Conservation (phyloP, 2,797 vertebrate genomes). For the Emys orbicularis region DNA sequence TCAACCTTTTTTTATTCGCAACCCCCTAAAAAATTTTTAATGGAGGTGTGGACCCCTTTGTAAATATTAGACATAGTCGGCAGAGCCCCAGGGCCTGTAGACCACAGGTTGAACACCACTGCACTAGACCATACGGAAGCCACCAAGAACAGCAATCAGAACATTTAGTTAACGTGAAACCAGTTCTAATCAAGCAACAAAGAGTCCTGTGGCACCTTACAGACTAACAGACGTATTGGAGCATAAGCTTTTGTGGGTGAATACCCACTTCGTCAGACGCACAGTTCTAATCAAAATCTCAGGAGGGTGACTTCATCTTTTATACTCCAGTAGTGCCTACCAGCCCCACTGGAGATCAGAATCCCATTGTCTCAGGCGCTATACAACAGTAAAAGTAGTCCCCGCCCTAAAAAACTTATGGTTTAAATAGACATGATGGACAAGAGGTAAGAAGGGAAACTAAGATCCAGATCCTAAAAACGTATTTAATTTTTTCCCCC, state of each 20-base stretch:
- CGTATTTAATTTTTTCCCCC: too few relatives aligned
- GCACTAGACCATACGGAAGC: background rate
- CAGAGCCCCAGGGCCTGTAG: too few relatives aligned
- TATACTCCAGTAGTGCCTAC: background rate
- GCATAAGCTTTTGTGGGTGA: too few relatives aligned
- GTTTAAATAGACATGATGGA: background rate
- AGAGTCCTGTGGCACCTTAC: too few relatives aligned
- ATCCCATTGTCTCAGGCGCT: background rate
- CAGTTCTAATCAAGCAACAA: rapidly evolving
- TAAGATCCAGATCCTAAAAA: too few relatives aligned
- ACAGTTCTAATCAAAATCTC: rapidly evolving
- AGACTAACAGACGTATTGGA: too few relatives aligned
- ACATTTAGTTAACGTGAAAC: background rate
- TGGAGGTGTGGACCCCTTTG: background rate
- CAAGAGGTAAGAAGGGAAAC: background rate
- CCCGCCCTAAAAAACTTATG: background rate
- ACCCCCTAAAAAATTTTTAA: background rate
- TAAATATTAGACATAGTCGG: background rate
- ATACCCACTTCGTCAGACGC: too few relatives aligned
- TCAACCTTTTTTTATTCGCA: background rate
- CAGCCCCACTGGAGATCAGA: background rate
- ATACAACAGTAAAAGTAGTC: background rate
- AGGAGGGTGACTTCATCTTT: background rate
- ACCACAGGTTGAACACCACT: background rate
- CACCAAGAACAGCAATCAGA: too few relatives aligned